phyloP scores from a whole-genome alignment of 2,888 invertebrate genomes.

The Lathronympha strigana region DNA sequence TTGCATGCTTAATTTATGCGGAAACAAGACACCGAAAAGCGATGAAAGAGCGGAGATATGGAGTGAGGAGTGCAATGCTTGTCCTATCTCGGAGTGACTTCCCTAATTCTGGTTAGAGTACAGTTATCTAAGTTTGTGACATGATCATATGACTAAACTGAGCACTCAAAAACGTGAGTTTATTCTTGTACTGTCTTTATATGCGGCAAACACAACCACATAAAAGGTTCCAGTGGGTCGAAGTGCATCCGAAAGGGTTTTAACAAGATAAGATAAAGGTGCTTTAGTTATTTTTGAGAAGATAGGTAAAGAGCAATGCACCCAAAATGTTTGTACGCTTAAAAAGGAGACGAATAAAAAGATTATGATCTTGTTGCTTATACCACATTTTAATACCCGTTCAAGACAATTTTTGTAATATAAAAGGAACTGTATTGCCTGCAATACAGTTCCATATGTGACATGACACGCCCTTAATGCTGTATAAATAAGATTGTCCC shows the following conservation, averaged over 20 bases:
- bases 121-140: neutral
- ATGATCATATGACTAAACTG: too few relatives aligned
- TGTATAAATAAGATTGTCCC: too few relatives aligned
- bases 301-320: neutral
- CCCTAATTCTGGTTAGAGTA: constrained; percentile 1
- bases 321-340: constrained; percentile 7
- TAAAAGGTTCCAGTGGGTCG: neutral
- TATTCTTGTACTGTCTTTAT: neutral
- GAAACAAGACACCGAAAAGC: constrained; percentile 7
- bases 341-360: too few relatives aligned
- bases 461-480: too few relatives aligned
- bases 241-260: constrained; percentile 3
- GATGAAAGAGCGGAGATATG: constrained; percentile 2
- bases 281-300: neutral
- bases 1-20: constrained; percentile 1
- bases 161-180: constrained; percentile 12
- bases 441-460: too few relatives aligned
- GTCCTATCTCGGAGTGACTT: neutral
- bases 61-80: constrained; percentile 2
- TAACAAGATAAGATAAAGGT: constrained; percentile 8
- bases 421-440: too few relatives aligned
- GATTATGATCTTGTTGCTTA: too few relatives aligned
- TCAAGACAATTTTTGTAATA: too few relatives aligned
- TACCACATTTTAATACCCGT: too few relatives aligned
- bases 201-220: neutral